These are phyloP conservation scores for Villa cingulata DNA, from an alignment of 2,888 invertebrate species.

Conservation along the genomic window DNA sequence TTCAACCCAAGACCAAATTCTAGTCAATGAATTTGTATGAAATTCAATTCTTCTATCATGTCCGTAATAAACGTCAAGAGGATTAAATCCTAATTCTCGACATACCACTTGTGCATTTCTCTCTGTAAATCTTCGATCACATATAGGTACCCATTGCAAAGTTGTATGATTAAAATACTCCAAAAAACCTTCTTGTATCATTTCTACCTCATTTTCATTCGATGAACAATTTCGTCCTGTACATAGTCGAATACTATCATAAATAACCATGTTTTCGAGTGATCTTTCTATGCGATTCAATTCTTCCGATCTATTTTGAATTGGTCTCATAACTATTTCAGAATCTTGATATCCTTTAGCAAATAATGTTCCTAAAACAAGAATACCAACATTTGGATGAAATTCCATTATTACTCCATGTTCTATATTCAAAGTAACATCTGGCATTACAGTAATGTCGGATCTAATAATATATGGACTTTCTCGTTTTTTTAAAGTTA, in stretches of 20 bases:
- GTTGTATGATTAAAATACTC: slow-evolving; percentile 94
- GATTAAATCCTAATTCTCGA: slow-evolving; percentile 77
- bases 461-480: slow-evolving; percentile 67
- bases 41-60: slow-evolving; percentile 76
- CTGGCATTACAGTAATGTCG: slow-evolving; percentile 96
- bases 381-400: slow-evolving; percentile 86
- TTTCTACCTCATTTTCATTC: slow-evolving; percentile 39
- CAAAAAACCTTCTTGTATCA: slow-evolving; percentile 68
- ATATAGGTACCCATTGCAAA: slow-evolving; percentile 91
- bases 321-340: slow-evolving; percentile 66
- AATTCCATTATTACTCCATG: slow-evolving; percentile 88
- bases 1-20: slow-evolving; percentile 92
- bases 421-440: slow-evolving; percentile 68
- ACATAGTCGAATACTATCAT: slow-evolving; percentile 61
- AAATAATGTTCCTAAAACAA: slow-evolving; percentile 79
- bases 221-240: slow-evolving; percentile 58
- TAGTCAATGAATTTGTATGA: slow-evolving; percentile 72
- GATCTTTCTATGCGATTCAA: slow-evolving; percentile 29
- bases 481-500: slow-evolving; percentile 47
- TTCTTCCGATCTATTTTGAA: slow-evolving; percentile 21
- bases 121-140: slow-evolving; percentile 89
- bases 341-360: slow-evolving; percentile 66
- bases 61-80: slow-evolving; percentile 77
- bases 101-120: slow-evolving; percentile 95
- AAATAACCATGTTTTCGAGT: slow-evolving; percentile 42